A percentile compares a stretch with the other conserved stretches of the same genome.
phyloP scores from a whole-genome alignment of 2,797 vertebrate species.

The Ciconia nigra region DNA sequence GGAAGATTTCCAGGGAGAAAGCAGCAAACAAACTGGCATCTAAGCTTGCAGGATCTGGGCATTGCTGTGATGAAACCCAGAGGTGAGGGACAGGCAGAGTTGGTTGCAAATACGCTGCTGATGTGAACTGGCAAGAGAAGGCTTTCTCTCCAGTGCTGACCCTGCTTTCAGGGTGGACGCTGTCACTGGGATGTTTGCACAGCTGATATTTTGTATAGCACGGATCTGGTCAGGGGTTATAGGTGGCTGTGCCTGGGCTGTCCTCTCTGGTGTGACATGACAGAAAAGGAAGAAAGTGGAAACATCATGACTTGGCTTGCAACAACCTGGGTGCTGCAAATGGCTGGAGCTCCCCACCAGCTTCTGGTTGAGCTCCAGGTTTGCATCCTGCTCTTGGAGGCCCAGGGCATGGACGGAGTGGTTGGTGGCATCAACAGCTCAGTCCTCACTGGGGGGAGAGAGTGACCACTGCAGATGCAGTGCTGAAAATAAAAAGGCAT shows the following conservation, averaged over 20 bases:
- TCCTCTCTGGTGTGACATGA: accelerated
- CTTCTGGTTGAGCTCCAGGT: neutral
- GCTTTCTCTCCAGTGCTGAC: neutral
- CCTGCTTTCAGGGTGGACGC: accelerated
- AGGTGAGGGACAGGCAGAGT: neutral
- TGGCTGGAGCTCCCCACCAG: accelerated
- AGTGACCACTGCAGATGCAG: neutral
- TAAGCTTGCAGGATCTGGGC: neutral
- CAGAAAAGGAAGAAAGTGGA: neutral
- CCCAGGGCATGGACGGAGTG: neutral
- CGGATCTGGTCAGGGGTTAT: neutral
- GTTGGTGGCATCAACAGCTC: neutral
- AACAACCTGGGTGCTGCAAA: neutral
- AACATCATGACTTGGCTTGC: neutral
- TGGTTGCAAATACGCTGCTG: neutral
- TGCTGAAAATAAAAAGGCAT: neutral
- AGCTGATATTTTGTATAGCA: too few relatives aligned
- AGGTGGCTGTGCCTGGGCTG: neutral
- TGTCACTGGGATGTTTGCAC: neutral
- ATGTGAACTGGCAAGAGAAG: neutral
- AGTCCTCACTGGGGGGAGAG: neutral
- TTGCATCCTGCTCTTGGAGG: neutral
- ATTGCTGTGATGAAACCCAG: neutral
- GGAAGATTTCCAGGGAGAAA: neutral
- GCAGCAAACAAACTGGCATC: neutral